These are phyloP conservation scores for Rutpela maculata DNA, from an alignment of 2,888 invertebrate species.

Conservation along the genomic window DNA sequence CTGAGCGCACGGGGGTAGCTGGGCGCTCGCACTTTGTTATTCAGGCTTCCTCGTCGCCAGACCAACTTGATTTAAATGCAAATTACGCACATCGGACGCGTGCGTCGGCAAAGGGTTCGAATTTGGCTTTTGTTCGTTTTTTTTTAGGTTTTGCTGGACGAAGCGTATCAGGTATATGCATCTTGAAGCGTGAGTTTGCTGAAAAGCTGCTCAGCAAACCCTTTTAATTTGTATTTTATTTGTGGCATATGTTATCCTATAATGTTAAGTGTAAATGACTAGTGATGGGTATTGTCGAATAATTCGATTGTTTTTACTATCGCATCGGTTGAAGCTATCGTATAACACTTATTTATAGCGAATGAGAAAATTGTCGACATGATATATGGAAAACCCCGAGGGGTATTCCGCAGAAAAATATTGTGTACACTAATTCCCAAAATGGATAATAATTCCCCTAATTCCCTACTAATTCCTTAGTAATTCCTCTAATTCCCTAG, in stretches of 20 bases:
- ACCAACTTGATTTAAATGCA: conserved; percentile 68
- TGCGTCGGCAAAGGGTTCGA: conserved; percentile 55
- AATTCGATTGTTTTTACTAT: too few relatives aligned
- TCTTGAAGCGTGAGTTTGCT: conserved; percentile 9
- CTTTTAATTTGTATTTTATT: conserved; percentile 4
- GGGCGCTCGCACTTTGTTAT: conserved; percentile 44
- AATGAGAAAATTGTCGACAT: too few relatives aligned
- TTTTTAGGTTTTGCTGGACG: conserved; percentile 25
- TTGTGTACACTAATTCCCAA: too few relatives aligned
- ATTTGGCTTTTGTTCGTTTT: conserved; percentile 48
- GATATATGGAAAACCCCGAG: too few relatives aligned
- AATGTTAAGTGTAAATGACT: too few relatives aligned
- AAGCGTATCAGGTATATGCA: conserved; percentile 21
- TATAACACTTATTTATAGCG: too few relatives aligned
- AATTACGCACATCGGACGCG: conserved; percentile 64
- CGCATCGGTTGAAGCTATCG: too few relatives aligned
- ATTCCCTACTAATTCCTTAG: too few relatives aligned
- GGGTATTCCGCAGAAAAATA: too few relatives aligned
- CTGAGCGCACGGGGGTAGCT: conserved; percentile 22
- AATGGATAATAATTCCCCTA: too few relatives aligned
- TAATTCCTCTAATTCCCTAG: too few relatives aligned
- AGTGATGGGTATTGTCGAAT: too few relatives aligned
- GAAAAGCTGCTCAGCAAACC: background rate
- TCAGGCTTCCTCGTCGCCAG: conserved; percentile 48
- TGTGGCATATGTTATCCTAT: background rate